A percentile compares a stretch with the other conserved stretches of the same genome.
phyloP scores from a whole-genome alignment of 2,113 vertebrate genomes.

The Picathartes gymnocephalus region DNA sequence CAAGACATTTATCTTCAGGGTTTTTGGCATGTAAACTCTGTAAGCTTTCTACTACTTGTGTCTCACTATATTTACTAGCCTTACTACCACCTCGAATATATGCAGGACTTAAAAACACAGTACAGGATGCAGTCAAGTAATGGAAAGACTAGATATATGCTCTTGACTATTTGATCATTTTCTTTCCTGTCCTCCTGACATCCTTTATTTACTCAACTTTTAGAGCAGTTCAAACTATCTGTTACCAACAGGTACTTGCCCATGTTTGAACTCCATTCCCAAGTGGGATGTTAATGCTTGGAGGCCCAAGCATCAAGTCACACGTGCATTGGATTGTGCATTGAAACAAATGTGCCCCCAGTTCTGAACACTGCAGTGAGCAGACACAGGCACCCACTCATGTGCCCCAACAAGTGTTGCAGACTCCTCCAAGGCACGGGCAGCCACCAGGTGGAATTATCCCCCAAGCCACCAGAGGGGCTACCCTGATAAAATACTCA shows the following conservation, averaged over 20 bases:
- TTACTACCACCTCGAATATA: not conserved
- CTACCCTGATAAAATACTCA: not conserved
- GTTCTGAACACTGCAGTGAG: fast-evolving
- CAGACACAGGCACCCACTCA: not conserved
- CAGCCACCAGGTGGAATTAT: not conserved
- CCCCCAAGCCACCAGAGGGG: not conserved
- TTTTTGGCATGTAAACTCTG: not conserved
- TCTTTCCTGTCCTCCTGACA: not conserved
- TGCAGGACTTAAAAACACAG: not conserved
- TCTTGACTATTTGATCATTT: not conserved
- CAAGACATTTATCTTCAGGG: not conserved
- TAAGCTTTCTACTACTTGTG: not conserved
- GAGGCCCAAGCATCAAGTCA: not conserved
- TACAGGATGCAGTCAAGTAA: not conserved
- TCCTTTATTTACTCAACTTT: not conserved
- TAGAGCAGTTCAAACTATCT: not conserved
- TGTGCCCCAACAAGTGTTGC: fast-evolving
- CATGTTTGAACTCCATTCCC: not conserved
- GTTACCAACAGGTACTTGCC: not conserved
- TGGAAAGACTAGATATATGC: not conserved
- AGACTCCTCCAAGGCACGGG: not conserved
- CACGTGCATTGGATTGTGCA: fast-evolving
- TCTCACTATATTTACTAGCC: not conserved
- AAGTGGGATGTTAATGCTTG: fast-evolving
- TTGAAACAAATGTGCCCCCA: not conserved